Conservation (phyloP, 2,113 vertebrate species). For the Callaeas wilsoni region DNA sequence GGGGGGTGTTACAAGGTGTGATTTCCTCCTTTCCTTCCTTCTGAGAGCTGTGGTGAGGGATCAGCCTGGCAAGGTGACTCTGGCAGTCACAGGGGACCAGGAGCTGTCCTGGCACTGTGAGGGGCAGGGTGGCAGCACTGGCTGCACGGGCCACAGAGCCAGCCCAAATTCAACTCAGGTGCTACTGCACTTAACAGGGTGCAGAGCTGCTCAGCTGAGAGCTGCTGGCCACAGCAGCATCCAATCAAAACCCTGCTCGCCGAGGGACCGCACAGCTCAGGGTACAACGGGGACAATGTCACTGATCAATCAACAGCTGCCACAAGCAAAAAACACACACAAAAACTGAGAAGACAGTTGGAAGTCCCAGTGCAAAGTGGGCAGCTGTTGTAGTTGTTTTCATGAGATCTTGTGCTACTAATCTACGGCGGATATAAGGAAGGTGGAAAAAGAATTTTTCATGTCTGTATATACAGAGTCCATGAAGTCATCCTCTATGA, state of each 20-base stretch:
- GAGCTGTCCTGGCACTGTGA: background rate
- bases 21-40: background rate
- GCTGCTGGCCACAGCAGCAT: background rate
- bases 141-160: background rate
- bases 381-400: background rate
- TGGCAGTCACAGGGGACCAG: background rate
- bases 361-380: background rate
- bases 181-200: background rate
- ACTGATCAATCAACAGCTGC: background rate
- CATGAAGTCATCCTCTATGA: background rate
- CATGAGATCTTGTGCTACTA: background rate
- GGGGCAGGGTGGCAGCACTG: background rate
- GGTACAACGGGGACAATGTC: fast-evolving
- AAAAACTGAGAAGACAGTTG: background rate
- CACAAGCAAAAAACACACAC: background rate
- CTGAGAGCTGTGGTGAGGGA: background rate
- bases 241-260: background rate
- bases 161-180: background rate
- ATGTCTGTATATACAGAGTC: background rate
- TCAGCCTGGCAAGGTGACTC: background rate
- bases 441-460: background rate
- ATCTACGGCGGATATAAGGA: background rate
- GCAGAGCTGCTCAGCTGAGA: background rate
- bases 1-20: background rate
- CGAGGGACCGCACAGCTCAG: background rate